These are phyloP conservation scores for Chrysotoxum bicinctum DNA, from an alignment of 2,888 invertebrate species.

Conservation along the genomic window DNA sequence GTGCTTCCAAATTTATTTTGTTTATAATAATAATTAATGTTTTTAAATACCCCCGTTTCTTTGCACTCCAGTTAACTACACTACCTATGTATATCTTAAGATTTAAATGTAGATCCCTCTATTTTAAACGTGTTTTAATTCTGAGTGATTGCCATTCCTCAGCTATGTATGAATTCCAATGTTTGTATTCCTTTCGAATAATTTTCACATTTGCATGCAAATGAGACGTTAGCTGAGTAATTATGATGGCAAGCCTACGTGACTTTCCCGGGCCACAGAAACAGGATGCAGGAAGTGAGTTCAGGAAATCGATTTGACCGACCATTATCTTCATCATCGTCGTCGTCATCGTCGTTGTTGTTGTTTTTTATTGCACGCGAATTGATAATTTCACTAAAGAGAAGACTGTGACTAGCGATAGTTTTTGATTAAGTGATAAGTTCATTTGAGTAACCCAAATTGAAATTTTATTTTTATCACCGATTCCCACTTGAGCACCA, in stretches of 20 bases:
- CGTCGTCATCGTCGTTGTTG: not conserved
- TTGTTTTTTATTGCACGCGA: not conserved
- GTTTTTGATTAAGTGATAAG: slow-evolving; percentile 35
- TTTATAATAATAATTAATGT: not conserved
- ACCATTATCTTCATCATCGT: not conserved
- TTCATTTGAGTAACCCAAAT: slow-evolving; percentile 55
- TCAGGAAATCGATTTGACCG: slow-evolving; percentile 44
- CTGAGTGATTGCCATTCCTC: not conserved
- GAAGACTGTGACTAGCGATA: not conserved
- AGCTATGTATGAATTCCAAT: not conserved
- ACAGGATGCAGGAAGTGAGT: slow-evolving; percentile 62
- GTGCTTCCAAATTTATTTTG: not conserved
- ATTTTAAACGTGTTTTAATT: not conserved
- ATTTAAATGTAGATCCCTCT: not conserved
- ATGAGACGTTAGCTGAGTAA: slow-evolving; percentile 31
- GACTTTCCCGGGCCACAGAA: not conserved
- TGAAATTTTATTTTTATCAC: slow-evolving; percentile 44
- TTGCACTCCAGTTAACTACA: not conserved
- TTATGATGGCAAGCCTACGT: slow-evolving; percentile 30
- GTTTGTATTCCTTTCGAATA: slow-evolving; percentile 13
- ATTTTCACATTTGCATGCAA: slow-evolving; percentile 53
- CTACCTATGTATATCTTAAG: no score
- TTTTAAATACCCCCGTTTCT: not conserved
- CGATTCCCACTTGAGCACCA: not conserved
- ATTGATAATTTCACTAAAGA: slow-evolving; percentile 3